A percentile compares a stretch with the other conserved stretches of the same genome.
Evolutionary conservation across 1,140 invertebrate species (phyloP).

Genomic region (fruit fly (Drosophila melanogaster)): DNA sequence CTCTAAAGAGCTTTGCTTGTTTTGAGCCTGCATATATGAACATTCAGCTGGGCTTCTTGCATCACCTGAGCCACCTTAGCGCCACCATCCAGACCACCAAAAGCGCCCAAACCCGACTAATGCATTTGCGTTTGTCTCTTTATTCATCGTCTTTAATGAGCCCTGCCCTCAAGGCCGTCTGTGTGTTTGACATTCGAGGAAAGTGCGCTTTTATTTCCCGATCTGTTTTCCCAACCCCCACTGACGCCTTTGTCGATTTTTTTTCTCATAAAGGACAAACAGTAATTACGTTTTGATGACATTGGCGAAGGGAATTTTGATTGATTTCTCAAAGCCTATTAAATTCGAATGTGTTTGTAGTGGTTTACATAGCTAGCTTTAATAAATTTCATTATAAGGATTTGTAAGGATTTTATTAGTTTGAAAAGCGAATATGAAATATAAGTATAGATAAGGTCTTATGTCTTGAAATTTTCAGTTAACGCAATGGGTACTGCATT

Average conservation of each 20-base stretch:
- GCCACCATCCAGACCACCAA: background rate
- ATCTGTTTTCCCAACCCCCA: background rate
- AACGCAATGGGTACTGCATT: too few relatives aligned
- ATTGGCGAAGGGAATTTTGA: background rate
- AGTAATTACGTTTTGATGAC: constrained; percentile 53
- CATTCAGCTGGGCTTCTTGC: background rate
- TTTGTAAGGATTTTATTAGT: too few relatives aligned
- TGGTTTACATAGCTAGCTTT: too few relatives aligned
- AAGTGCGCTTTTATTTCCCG: constrained; percentile 47
- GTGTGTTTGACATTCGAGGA: constrained; percentile 54
- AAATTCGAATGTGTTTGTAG: background rate
- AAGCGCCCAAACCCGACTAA: constrained; percentile 6
- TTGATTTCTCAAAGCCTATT: constrained; percentile 3
- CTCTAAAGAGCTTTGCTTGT: constrained; percentile 53
- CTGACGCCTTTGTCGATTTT: constrained; percentile 16
- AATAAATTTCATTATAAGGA: too few relatives aligned
- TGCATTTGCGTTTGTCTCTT: constrained; percentile 49
- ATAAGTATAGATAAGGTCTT: too few relatives aligned
- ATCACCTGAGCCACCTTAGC: background rate
- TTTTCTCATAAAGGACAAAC: constrained; percentile 23
- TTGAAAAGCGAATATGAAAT: too few relatives aligned
- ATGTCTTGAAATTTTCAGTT: too few relatives aligned
- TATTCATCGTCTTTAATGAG: constrained; percentile 61
- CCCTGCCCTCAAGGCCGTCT: constrained; percentile 46
- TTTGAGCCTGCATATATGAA: constrained; percentile 31